Base-by-base conservation (phyloP, 1,140 invertebrate species). In the Drosophila melanogaster region DNA sequence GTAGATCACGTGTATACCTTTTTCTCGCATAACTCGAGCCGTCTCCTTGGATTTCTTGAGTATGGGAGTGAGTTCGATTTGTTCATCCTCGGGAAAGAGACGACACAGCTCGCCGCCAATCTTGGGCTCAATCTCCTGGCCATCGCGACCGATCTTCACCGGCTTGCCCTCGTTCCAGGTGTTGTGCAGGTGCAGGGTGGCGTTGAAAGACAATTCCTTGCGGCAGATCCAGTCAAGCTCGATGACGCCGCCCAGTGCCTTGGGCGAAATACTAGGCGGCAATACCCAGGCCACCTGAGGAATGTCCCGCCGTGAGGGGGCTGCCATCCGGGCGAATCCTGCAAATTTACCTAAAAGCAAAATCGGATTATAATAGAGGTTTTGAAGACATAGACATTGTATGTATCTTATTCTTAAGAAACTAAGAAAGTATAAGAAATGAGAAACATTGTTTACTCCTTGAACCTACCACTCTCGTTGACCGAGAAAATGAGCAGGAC, bases 101-200 rank as follows among this genome's bases (percentile, higher is more conserved):
- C 98, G 95, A 92, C 98, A 99, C 33, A 99, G 93, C 92, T 98
- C 97, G 92, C 98, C 97, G 35, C 97, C 98, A 66, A 99, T 97
- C 90, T 96, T 95, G 12, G 98, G 98, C 91, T 99, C 98, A 70
- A 99, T 98, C 94, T 99, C 98, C 94, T 99, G 98, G 15, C 98
- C 98, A 94, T 99, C 98, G 80, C 98, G 94, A 14, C 98, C 98
- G 91, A 99, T 99, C 94, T 99, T 99, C 0, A 99, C 98, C 54
- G 98, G 98, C 93, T 99, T 99, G 35, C 98, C 97, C 92, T 99
- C 98, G 94, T 99, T 99, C 98, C 98, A 99, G 4, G 97, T 96
- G 94, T 99, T 99, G 86, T 98, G 98, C 24, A 99, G 93, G 93
- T 99, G 98, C 71, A 97, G 94, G 2, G 98, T 99, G 70, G 96